Percentiles rank a stretch among this genome's conserved stretches.
Conservation (phyloP, 1,140 invertebrate species). For the Drosophila trapezifrons region DNA sequence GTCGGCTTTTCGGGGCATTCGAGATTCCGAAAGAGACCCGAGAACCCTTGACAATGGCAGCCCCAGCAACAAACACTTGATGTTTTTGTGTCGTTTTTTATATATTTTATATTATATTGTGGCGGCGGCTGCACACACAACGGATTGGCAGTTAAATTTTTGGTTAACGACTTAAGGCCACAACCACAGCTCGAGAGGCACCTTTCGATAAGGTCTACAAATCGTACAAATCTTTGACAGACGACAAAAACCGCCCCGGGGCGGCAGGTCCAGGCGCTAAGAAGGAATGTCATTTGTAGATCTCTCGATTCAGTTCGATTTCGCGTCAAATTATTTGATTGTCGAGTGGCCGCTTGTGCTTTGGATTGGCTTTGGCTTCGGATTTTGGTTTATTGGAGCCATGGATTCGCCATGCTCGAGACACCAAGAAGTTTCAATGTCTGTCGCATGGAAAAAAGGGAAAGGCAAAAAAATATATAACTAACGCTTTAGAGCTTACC, state of each 20-base stretch:
- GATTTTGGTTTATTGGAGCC: conserved; percentile 12
- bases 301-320: conserved; percentile 46
- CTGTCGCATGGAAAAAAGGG: conserved; percentile 66
- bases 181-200: conserved; percentile 58
- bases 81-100: conserved; percentile 68
- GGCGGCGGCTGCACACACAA: conserved; percentile 63
- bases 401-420: conserved; percentile 61
- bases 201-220: conserved; percentile 66
- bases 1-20: conserved; percentile 1
- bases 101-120: conserved; percentile 44
- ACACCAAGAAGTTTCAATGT: conserved; percentile 69
- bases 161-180: conserved; percentile 75
- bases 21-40: conserved; percentile 17
- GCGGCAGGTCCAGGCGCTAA: conserved; percentile 63
- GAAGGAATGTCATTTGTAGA: conserved; percentile 70
- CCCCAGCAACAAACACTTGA: conserved; percentile 75
- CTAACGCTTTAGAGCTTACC: conserved; percentile 54
- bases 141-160: conserved; percentile 72
- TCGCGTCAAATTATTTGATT: conserved; percentile 68
- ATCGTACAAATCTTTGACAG: conserved; percentile 69
- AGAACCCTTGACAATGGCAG: conserved; percentile 54
- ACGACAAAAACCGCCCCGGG: conserved; percentile 58
- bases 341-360: conserved; percentile 59
- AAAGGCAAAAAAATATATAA: conserved; percentile 65
- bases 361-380: conserved; percentile 5